Evolutionary conservation across 1,140 invertebrate genomes (phyloP).

Genomic region (Drosophila azteca): DNA sequence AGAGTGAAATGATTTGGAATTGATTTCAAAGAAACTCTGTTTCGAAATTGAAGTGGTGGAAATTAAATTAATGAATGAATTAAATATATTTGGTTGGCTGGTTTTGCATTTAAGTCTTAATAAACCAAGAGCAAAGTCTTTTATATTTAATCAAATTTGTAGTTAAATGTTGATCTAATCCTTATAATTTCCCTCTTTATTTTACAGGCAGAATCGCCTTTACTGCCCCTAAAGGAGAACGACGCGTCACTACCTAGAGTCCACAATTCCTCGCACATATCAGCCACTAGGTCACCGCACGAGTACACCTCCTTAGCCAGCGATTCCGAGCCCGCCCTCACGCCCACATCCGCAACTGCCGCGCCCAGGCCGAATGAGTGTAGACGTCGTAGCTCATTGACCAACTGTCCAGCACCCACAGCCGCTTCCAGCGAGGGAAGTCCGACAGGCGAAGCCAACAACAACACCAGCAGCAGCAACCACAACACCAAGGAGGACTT

Average conservation of each 20-base stretch:
- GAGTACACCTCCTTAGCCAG: slow-evolving; percentile 16
- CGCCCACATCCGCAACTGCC: slow-evolving; percentile 9
- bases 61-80: too few relatives aligned
- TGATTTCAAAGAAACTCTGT: background rate
- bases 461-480: slow-evolving; percentile 51
- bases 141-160: background rate
- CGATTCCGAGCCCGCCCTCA: slow-evolving; percentile 5
- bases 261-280: slow-evolving; percentile 57
- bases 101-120: too few relatives aligned
- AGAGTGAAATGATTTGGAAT: background rate
- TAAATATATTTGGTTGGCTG: too few relatives aligned
- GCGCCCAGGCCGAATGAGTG: slow-evolving; percentile 30
- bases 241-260: slow-evolving; percentile 20
- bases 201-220: slow-evolving; percentile 70
- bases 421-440: slow-evolving; percentile 1
- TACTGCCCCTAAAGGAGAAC: slow-evolving; percentile 61
- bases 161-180: too few relatives aligned
- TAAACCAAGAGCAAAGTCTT: too few relatives aligned
- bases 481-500: slow-evolving; percentile 50
- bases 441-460: slow-evolving; percentile 43
- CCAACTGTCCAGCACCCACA: slow-evolving; percentile 20
- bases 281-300: slow-evolving; percentile 35
- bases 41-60: background rate
- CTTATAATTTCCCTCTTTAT: background rate
- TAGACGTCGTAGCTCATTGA: slow-evolving; percentile 51